A percentile compares a stretch with the other conserved stretches of the same genome.
Conservation (phyloP, 64 coral and sea anemone species). For the Trachythela sp. region DNA sequence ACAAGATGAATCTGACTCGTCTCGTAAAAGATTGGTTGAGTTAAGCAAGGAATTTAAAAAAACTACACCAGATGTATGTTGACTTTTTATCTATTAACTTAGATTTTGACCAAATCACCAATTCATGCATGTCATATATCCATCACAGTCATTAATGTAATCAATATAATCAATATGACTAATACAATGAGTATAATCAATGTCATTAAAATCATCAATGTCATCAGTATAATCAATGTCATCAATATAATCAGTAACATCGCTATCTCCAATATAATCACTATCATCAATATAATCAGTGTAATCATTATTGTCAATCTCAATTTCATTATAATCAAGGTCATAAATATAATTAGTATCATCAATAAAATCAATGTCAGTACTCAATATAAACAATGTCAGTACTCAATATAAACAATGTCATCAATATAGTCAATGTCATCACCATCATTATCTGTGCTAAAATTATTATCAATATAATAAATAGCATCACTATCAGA, state of each 20-base stretch:
- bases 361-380: too few relatives aligned
- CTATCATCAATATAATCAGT: background rate
- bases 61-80: constrained; percentile 76
- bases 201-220: background rate
- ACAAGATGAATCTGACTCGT: constrained; percentile 94
- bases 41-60: constrained; percentile 98
- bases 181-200: constrained; percentile 25
- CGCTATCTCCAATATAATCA: background rate
- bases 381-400: too few relatives aligned
- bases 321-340: background rate
- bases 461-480: too few relatives aligned
- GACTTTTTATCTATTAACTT: background rate
- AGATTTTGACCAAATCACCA: too few relatives aligned
- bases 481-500: too few relatives aligned
- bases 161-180: background rate
- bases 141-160: constrained; percentile 67
- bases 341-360: background rate
- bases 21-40: constrained; percentile 84
- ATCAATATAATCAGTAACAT: background rate
- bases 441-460: too few relatives aligned
- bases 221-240: background rate
- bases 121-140: too few relatives aligned
- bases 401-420: too few relatives aligned
- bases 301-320: background rate
- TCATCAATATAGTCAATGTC: too few relatives aligned